These are phyloP conservation scores for Lamellibrachia luymesi DNA, from an alignment of 1,140 invertebrate genomes.

Conservation along the genomic window DNA sequence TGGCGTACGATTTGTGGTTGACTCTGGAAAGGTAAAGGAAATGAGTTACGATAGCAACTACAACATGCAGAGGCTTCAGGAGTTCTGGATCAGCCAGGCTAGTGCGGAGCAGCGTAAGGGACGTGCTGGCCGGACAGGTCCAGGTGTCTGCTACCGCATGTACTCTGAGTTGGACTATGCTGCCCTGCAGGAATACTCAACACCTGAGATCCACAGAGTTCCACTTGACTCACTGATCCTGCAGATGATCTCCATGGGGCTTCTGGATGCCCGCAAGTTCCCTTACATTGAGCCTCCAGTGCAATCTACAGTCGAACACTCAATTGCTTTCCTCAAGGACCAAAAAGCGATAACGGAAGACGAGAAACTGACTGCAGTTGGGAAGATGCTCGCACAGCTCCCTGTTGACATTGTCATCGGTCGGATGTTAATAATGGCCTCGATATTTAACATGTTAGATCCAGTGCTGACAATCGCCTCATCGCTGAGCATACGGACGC, in stretches of 20 bases:
- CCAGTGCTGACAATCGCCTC: constrained; percentile 89
- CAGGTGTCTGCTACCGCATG: constrained; percentile 69
- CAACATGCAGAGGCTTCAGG: constrained; percentile 83
- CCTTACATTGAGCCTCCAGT: constrained; percentile 91
- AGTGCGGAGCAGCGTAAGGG: constrained; percentile 97
- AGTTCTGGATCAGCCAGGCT: constrained; percentile 96
- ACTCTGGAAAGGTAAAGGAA: constrained; percentile 88
- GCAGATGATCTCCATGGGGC: constrained; percentile 92
- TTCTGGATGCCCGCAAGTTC: constrained; percentile 84
- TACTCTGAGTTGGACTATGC: constrained; percentile 82
- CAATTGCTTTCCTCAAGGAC: constrained; percentile 82
- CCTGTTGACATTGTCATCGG: constrained; percentile 94
- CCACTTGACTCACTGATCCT: constrained; percentile 88
- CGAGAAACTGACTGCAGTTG: constrained; percentile 86
- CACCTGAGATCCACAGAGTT: constrained; percentile 88
- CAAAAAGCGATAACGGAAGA: constrained; percentile 77
- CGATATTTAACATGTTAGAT: constrained; percentile 79
- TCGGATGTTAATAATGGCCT: constrained; percentile 93
- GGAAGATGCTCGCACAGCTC: constrained; percentile 80
- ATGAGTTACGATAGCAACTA: constrained; percentile 90
- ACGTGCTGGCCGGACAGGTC: constrained; percentile 72
- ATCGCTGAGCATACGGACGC: constrained; percentile 87
- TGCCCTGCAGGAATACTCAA: constrained; percentile 73
- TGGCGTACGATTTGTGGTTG: constrained; percentile 94
- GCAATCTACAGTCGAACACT: constrained; percentile 79